Percentiles rank a stretch among this genome's conserved stretches.
These are phyloP conservation scores for Lasioglossum morio DNA, from an alignment of 2,888 invertebrate species.

Conservation along the genomic window DNA sequence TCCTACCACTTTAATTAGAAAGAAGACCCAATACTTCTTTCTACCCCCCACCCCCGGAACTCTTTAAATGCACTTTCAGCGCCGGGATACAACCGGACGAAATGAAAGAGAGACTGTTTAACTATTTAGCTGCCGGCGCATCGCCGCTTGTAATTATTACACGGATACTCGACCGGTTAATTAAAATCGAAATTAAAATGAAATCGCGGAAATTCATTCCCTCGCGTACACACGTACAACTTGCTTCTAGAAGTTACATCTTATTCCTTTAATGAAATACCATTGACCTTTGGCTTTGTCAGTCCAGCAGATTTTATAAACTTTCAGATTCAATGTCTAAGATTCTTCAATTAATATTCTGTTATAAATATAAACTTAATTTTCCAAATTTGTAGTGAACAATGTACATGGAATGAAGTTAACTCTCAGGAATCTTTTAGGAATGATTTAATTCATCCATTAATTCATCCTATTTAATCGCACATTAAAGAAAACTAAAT, in stretches of 20 bases:
- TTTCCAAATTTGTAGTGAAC: no score
- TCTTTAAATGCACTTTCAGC: constrained; percentile 10
- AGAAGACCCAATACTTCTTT: constrained; percentile 12
- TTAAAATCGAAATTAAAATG: background rate
- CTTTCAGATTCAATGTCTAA: no score
- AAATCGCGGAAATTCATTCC: background rate
- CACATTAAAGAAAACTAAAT: no score
- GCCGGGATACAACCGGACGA: background rate
- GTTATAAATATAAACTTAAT: no score
- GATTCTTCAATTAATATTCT: no score
- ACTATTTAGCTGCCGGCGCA: background rate
- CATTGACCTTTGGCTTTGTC: background rate
- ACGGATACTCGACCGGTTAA: background rate
- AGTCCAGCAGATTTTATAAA: background rate
- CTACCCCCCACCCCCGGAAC: background rate
- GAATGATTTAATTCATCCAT: no score
- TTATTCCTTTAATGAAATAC: background rate
- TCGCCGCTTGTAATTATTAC: background rate
- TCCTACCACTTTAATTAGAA: constrained; percentile 8
- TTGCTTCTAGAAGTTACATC: background rate
- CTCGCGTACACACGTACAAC: background rate
- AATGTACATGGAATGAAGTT: no score
- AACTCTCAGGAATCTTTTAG: no score
- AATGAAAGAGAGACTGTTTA: constrained; percentile 4
- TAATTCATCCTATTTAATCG: no score